Conservation (phyloP, 2,113 vertebrate species). For the Archocentrus centrarchus region DNA sequence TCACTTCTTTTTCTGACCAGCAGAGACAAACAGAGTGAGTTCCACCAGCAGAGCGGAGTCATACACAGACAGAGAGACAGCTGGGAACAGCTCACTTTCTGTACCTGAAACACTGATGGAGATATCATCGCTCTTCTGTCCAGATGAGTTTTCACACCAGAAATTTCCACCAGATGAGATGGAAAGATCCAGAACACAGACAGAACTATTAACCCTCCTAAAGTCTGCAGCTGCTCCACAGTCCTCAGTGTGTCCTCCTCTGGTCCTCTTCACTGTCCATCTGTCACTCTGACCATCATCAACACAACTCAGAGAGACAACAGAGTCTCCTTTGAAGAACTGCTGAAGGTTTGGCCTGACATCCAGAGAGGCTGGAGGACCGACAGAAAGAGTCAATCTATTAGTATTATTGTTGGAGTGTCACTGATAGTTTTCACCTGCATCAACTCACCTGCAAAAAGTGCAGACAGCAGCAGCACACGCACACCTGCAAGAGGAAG, state of each 20-base stretch:
- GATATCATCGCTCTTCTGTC: not conserved
- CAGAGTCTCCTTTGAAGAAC: not conserved
- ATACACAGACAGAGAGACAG: not conserved
- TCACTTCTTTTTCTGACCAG: conserved; percentile 2
- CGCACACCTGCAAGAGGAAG: not conserved
- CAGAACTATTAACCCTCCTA: not conserved
- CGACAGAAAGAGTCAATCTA: not conserved
- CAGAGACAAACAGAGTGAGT: not conserved
- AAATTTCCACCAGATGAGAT: conserved; percentile 1
- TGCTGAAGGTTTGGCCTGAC: not conserved
- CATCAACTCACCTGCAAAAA: not conserved
- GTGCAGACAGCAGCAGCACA: conserved; percentile 4
- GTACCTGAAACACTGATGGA: not conserved
- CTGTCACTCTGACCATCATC: not conserved
- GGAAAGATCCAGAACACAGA: not conserved
- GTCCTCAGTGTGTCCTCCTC: not conserved
- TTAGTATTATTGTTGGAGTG: not conserved
- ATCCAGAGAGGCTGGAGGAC: conserved; percentile 5
- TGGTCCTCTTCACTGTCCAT: not conserved
- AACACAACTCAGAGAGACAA: not conserved
- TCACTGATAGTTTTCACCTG: not conserved
- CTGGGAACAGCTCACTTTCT: not conserved
- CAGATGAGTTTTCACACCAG: not conserved
- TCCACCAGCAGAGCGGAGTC: not conserved
- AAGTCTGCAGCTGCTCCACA: not conserved